Conservation (phyloP, 2,797 vertebrate species). For the Australoheros facetus region DNA sequence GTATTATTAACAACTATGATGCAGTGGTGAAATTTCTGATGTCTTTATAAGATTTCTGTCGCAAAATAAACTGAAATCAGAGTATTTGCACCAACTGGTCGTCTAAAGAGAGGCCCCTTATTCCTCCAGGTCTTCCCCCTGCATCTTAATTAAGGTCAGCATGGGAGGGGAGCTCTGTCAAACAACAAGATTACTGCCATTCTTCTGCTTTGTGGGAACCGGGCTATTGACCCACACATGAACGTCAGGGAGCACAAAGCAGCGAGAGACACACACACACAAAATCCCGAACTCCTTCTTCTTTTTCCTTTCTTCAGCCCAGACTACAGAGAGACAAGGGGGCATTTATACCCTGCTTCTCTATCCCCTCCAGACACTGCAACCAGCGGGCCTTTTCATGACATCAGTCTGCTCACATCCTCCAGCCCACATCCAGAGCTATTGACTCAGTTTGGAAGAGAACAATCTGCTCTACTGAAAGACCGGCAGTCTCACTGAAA, state of each 20-base stretch:
- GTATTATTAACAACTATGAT: not conserved
- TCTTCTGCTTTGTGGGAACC: slow-evolving; percentile 76
- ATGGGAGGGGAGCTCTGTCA: slow-evolving; percentile 58
- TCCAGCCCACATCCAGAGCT: slow-evolving; percentile 57
- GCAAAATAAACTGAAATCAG: not conserved
- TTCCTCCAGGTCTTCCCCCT: slow-evolving; percentile 38
- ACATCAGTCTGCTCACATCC: slow-evolving; percentile 61
- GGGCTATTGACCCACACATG: slow-evolving; percentile 71
- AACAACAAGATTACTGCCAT: slow-evolving; percentile 68
- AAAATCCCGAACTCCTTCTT: slow-evolving; percentile 54
- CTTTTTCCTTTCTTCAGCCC: slow-evolving; percentile 47
- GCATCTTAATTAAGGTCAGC: slow-evolving; percentile 72
- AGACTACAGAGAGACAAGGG: slow-evolving; percentile 63
- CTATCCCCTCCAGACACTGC: slow-evolving; percentile 58
- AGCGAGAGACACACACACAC: slow-evolving; percentile 57
- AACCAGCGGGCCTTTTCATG: slow-evolving; percentile 65
- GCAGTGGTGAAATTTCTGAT: not conserved
- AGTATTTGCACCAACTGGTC: not conserved
- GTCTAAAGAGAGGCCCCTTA: slow-evolving; percentile 32
- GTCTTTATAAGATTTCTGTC: not conserved
- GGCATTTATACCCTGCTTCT: slow-evolving; percentile 67
- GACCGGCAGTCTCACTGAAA: slow-evolving; percentile 38
- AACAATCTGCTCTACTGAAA: slow-evolving; percentile 58
- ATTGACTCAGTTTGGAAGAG: slow-evolving; percentile 46
- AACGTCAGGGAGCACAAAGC: slow-evolving; percentile 72